Conservation (phyloP, 1,140 invertebrate genomes). For the Diabrotica virgifera region DNA sequence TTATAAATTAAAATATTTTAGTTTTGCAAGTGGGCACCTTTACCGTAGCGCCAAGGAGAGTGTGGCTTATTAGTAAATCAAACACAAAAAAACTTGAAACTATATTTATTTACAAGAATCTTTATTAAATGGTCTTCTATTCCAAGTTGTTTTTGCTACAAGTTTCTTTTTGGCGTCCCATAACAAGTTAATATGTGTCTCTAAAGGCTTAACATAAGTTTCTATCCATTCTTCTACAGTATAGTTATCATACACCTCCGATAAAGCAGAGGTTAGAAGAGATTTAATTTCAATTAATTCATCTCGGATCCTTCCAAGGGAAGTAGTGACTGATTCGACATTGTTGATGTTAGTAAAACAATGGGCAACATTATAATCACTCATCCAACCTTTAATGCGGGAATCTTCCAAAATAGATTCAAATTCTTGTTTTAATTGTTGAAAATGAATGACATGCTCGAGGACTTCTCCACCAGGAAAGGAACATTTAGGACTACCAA, state of each 20-base stretch:
- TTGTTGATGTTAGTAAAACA: constrained; percentile 64
- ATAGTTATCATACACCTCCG: constrained; percentile 68
- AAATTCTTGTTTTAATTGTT: constrained; percentile 36
- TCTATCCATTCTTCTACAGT: constrained; percentile 76
- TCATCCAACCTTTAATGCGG: constrained; percentile 63
- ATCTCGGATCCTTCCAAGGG: constrained; percentile 60
- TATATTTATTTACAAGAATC: constrained; percentile 8
- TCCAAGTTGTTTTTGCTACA: constrained; percentile 29
- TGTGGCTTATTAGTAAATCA: neutral
- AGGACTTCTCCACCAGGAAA: constrained; percentile 35
- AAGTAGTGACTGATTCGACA: constrained; percentile 23
- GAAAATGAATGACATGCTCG: constrained; percentile 32
- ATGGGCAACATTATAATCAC: constrained; percentile 71
- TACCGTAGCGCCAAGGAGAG: no score
- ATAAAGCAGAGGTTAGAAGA: constrained; percentile 60
- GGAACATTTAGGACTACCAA: constrained; percentile 36
- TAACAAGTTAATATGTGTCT: constrained; percentile 23
- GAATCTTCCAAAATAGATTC: constrained; percentile 32
- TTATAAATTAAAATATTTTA: no score
- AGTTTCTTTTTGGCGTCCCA: constrained; percentile 28
- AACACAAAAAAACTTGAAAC: neutral
- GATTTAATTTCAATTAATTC: constrained; percentile 62
- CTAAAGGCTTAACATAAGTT: constrained; percentile 35
- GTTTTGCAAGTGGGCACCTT: no score
- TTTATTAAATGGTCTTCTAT: constrained; percentile 31